Conservation (phyloP, 2,888 invertebrate species). For the Cetonia aurata region DNA sequence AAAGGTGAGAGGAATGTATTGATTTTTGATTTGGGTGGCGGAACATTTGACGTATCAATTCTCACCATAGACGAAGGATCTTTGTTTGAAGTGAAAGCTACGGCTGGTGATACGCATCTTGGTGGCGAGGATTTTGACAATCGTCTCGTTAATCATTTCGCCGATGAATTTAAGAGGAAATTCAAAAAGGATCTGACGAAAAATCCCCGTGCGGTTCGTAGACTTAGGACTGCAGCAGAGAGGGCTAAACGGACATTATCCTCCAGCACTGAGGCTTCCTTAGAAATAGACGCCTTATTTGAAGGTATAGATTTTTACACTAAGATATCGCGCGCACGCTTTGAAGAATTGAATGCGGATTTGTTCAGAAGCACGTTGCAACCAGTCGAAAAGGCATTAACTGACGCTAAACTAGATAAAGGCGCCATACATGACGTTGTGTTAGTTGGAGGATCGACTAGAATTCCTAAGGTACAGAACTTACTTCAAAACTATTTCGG, state of each 20-base stretch:
- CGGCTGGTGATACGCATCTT: slow-evolving; percentile 87
- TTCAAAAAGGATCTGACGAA: slow-evolving; percentile 66
- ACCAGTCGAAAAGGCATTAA: slow-evolving; percentile 83
- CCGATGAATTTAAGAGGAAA: slow-evolving; percentile 72
- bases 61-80: slow-evolving; percentile 85
- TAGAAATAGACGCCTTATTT: slow-evolving; percentile 69
- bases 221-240: slow-evolving; percentile 69
- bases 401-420: slow-evolving; percentile 84
- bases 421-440: slow-evolving; percentile 82
- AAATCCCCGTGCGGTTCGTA: slow-evolving; percentile 66
- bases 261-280: slow-evolving; percentile 68
- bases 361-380: slow-evolving; percentile 80
- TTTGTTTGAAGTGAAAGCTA: slow-evolving; percentile 83
- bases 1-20: slow-evolving; percentile 74
- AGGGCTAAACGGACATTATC: slow-evolving; percentile 66
- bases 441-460: slow-evolving; percentile 84
- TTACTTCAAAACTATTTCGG: slow-evolving; percentile 82
- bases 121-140: slow-evolving; percentile 80
- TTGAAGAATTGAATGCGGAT: slow-evolving; percentile 82
- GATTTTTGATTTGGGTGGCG: slow-evolving; percentile 75
- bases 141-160: slow-evolving; percentile 71
- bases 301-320: slow-evolving; percentile 65
- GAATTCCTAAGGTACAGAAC: slow-evolving; percentile 84
- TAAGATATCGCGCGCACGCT: slow-evolving; percentile 77
- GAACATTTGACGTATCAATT: slow-evolving; percentile 86